A percentile compares a stretch with the other conserved stretches of the same genome.
phyloP scores from a whole-genome alignment of 2,797 vertebrate genomes.

The Acanthopagrus latus region DNA sequence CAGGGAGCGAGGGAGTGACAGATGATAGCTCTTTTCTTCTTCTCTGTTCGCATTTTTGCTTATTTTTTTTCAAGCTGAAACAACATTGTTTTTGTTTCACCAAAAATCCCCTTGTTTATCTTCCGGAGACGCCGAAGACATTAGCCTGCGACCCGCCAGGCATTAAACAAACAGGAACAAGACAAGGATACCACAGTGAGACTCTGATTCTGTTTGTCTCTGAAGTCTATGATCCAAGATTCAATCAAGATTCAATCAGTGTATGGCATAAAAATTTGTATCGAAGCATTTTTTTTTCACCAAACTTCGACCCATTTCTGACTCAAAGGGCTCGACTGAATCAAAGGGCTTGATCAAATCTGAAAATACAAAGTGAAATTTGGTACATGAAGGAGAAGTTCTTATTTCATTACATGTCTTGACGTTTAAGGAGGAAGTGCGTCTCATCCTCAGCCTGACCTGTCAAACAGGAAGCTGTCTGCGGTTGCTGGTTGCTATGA shows the following conservation, averaged over 20 bases:
- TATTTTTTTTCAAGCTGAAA: not conserved
- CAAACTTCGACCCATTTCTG: too few relatives aligned
- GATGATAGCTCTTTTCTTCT: slow-evolving; percentile 14
- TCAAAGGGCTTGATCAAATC: too few relatives aligned
- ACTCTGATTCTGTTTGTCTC: not conserved
- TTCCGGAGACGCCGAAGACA: not conserved
- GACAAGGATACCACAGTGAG: not conserved
- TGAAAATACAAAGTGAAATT: too few relatives aligned
- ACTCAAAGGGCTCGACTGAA: too few relatives aligned
- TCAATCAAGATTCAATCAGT: too few relatives aligned
- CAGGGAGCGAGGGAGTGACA: slow-evolving; percentile 3
- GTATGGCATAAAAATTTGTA: not conserved
- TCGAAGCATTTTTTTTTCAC: not conserved
- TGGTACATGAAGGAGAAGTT: too few relatives aligned
- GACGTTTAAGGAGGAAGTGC: too few relatives aligned
- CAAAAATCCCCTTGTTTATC: slow-evolving; percentile 9
- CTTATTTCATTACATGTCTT: too few relatives aligned
- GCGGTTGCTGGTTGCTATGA: too few relatives aligned
- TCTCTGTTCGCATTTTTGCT: not conserved
- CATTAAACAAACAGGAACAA: slow-evolving; percentile 15
- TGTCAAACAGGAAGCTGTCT: too few relatives aligned
- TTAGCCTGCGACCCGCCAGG: not conserved
- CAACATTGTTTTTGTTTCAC: not conserved
- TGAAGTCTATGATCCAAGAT: not conserved
- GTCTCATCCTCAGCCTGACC: too few relatives aligned